A percentile compares a stretch with the other conserved stretches of the same genome.
Conservation (phyloP, 2,797 vertebrate species). For the Enteromius viviparus region DNA sequence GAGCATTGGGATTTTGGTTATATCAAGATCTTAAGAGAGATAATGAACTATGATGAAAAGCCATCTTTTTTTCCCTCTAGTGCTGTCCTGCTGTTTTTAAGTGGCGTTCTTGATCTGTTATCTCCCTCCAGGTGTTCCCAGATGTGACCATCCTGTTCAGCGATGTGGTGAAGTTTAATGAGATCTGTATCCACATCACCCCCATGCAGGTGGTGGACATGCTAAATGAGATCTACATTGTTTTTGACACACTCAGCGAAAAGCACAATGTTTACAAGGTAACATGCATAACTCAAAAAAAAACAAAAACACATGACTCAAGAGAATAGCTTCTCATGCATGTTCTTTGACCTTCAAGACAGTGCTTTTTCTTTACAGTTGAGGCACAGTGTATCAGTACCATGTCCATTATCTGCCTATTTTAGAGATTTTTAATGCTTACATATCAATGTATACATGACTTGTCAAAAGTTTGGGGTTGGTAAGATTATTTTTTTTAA, state of each 20-base stretch:
- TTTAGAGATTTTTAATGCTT: not conserved
- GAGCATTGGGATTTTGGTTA: conserved; percentile 14
- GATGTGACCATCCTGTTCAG: conserved; percentile 81
- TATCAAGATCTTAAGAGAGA: not conserved
- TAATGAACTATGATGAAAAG: not conserved
- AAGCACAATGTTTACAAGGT: conserved; percentile 84
- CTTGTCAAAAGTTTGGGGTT: not conserved
- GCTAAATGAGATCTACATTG: conserved; percentile 82
- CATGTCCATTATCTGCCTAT: not conserved
- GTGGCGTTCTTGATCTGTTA: conserved; percentile 17
- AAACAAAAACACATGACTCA: not conserved
- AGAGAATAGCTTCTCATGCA: not conserved
- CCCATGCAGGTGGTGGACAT: conserved; percentile 84
- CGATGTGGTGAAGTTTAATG: conserved; percentile 80
- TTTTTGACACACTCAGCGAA: conserved; percentile 81
- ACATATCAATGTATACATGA: not conserved
- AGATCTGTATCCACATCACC: conserved; percentile 83
- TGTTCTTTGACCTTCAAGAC: not conserved
- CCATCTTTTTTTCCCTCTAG: not conserved
- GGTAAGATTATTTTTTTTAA: not conserved
- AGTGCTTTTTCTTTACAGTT: not conserved
- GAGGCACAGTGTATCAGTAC: not conserved
- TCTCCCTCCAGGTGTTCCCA: conserved; percentile 73
- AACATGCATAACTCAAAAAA: conserved; percentile 2
- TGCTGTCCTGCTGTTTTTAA: conserved; percentile 9